Base-by-base conservation (phyloP, 2,888 invertebrate genomes). In the Lochmaea crataegi region DNA sequence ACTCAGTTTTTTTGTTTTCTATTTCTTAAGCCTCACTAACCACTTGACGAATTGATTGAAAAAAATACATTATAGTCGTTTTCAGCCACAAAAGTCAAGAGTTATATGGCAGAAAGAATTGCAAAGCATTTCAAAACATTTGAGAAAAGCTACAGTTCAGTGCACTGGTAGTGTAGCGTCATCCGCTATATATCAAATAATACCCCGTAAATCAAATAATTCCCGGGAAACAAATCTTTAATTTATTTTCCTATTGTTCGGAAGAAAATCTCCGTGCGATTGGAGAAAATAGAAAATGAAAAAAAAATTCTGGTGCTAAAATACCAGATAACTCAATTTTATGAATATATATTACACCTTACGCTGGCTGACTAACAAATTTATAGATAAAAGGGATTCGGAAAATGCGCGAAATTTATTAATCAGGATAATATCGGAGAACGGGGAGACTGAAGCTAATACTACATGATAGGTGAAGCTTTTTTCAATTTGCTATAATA, bases 331-430 rank as follows among this genome's bases (percentile, higher is more conserved):
- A 73, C 73, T 65, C 61, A 65, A 69, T 73, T 73, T 69, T 61
- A 51, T 69, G 68, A 73, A 73, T 68, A 73, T 68, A 73, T 68
- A 73, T 68, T 65, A 65, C 68, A 65, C 73, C 69, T 69, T 69
- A 60, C 51, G 68, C 65, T 65, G 56, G 68, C 73, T 61, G 73
- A 73, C 69, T 69, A 60, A 69, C 69, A 65, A 73, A 73, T 73
- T 73, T 73, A 73, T 73, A 73, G 73, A 69, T 69, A 65, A 69
- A 53, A 53, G 69, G 11, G 61, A 41, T 73, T 65, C 51, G 18
- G 58, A 57, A 68, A 69, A 60, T 60, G 68, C 68, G 65, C 51
- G 73, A 53, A 69, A 69, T 70, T 58, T 65, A 73, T 69, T 69
- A 69, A 73, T 73, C 73, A 73, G 65, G 51, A 53, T 51, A 68